Conservation (phyloP, 2,797 vertebrate species). For the Amblyopsis hoosieri region DNA sequence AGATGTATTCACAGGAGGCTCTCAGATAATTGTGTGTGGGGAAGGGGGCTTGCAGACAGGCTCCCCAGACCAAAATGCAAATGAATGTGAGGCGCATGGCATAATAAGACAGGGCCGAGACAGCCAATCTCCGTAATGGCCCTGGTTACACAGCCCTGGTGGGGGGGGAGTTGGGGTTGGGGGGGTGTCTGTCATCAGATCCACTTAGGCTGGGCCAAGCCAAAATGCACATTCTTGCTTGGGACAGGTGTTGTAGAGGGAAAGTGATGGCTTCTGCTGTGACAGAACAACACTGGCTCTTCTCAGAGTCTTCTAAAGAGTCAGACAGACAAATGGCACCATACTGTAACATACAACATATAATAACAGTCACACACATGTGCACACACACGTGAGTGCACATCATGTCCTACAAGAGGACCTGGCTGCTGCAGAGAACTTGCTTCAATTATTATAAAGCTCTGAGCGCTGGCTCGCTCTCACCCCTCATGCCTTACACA, state of each 20-base stretch:
- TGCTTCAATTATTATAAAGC: conserved; percentile 81
- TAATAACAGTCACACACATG: conserved; percentile 11
- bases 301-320: too few relatives aligned
- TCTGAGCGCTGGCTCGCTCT: conserved; percentile 66
- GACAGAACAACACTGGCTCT: not conserved
- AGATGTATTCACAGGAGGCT: conserved; percentile 50
- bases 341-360: too few relatives aligned
- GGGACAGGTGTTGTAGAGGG: conserved; percentile 8
- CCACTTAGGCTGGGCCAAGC: conserved; percentile 25
- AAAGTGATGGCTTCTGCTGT: conserved; percentile 12
- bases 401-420: conserved; percentile 56
- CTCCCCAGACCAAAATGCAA: not conserved
- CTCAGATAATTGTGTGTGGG: conserved; percentile 35
- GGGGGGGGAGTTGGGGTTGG: conserved; percentile 14
- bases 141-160: conserved; percentile 24
- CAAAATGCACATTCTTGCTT: conserved; percentile 19
- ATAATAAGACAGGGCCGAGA: conserved; percentile 24
- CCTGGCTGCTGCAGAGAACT: conserved; percentile 51
- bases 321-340: too few relatives aligned
- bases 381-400: conserved; percentile 23
- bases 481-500: conserved; percentile 59
- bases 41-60: conserved; percentile 10
- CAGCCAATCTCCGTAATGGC: conserved; percentile 52
- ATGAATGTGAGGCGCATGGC: not conserved
- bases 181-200: conserved; percentile 11